Conservation (phyloP, 2,888 invertebrate genomes). For the Thalpophila matura region DNA sequence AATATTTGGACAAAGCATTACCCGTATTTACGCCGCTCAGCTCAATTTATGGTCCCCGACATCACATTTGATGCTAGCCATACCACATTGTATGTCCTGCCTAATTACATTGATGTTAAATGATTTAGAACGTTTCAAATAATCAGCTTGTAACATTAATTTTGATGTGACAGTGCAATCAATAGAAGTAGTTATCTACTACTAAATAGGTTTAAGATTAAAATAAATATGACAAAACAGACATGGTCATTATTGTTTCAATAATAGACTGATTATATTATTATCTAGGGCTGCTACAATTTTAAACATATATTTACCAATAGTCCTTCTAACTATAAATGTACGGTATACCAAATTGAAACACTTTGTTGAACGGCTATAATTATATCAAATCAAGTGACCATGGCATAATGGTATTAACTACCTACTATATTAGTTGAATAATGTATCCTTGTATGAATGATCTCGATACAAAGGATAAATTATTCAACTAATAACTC, state of each 20-base stretch:
- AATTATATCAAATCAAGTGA: too few relatives aligned
- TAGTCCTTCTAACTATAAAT: too few relatives aligned
- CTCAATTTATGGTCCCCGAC: constrained; percentile 35
- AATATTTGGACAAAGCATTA: constrained; percentile 31
- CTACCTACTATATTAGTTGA: too few relatives aligned
- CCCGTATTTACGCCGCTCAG: constrained; percentile 26
- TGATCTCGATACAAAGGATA: too few relatives aligned
- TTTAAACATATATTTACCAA: neutral
- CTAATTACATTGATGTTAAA: constrained; percentile 29
- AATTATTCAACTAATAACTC: too few relatives aligned
- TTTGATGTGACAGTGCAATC: neutral
- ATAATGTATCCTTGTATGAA: too few relatives aligned
- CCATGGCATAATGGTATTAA: too few relatives aligned
- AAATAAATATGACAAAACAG: too few relatives aligned
- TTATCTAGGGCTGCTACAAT: neutral
- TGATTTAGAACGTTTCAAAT: constrained; percentile 23
- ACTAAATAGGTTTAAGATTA: neutral
- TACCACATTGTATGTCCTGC: constrained; percentile 16
- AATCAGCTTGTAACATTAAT: neutral
- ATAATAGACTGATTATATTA: neutral
- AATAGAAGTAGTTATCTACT: too few relatives aligned
- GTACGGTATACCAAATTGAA: too few relatives aligned
- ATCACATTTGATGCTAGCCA: constrained; percentile 19
- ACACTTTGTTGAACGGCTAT: too few relatives aligned
- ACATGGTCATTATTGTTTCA: neutral